Evolutionary conservation across 2,113 vertebrate genomes (phyloP).

Genomic region (Paraplagusia blochii): DNA sequence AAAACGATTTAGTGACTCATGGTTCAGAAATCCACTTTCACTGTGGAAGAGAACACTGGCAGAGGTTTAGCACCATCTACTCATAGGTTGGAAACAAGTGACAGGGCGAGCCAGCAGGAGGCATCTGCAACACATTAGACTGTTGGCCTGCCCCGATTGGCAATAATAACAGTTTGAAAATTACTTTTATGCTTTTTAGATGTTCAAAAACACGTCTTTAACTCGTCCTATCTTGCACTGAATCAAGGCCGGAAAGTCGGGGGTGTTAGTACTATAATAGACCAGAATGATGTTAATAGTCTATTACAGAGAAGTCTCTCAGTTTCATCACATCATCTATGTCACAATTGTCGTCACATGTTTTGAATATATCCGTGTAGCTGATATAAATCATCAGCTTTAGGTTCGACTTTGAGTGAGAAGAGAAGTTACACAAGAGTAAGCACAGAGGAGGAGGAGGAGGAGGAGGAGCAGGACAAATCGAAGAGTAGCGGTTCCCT

Average conservation of each 20-base stretch:
- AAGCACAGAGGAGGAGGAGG: conserved; percentile 34
- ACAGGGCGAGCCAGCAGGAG: conserved; percentile 36
- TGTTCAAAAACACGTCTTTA: background rate
- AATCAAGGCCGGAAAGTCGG: too few relatives aligned
- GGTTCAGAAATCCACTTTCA: conserved; percentile 4
- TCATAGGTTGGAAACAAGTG: conserved; percentile 18
- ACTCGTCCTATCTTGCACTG: too few relatives aligned
- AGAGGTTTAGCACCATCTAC: conserved; percentile 12
- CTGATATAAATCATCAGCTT: too few relatives aligned
- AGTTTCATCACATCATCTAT: too few relatives aligned
- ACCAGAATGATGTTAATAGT: too few relatives aligned
- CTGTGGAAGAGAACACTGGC: conserved; percentile 21
- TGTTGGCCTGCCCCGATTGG: conserved; percentile 15
- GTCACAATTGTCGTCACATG: too few relatives aligned
- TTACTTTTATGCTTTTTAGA: background rate
- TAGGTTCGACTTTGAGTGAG: background rate
- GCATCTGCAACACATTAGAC: conserved; percentile 61
- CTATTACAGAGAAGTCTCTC: too few relatives aligned
- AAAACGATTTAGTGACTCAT: background rate
- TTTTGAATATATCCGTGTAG: too few relatives aligned
- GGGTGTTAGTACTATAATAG: too few relatives aligned
- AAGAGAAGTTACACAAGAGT: conserved; percentile 50
- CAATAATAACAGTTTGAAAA: conserved; percentile 19
- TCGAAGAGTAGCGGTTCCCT: conserved; percentile 13
- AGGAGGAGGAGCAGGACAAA: conserved; percentile 29